Evolutionary conservation across 1,140 invertebrate species (phyloP).

Genomic region (Zelostemma sp.): DNA sequence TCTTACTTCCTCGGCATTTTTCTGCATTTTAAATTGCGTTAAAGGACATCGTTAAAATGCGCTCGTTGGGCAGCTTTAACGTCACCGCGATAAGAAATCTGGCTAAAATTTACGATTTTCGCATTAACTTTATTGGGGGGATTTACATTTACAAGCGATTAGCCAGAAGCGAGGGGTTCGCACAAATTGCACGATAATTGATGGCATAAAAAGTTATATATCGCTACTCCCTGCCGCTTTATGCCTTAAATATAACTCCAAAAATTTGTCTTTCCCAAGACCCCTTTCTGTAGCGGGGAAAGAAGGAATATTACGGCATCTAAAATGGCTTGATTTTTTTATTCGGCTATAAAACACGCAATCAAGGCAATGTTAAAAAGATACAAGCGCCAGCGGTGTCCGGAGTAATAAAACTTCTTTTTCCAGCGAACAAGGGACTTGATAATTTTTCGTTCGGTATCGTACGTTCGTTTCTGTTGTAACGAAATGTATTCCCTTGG

Average conservation of each 20-base stretch:
- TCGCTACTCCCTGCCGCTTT: too few species aligned
- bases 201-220: not conserved
- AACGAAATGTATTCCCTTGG: conserved; percentile 41
- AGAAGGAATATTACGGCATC: not conserved
- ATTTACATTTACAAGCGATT: conserved; percentile 15
- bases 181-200: not conserved
- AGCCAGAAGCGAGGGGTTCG: not conserved
- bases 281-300: too few species aligned
- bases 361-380: too few species aligned
- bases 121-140: conserved; percentile 13
- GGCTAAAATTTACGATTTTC: conserved; percentile 12
- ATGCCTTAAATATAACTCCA: too few species aligned
- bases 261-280: not conserved
- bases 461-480: conserved; percentile 16
- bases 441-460: conserved; percentile 2
- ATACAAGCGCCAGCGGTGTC: too few species aligned
- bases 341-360: too few species aligned
- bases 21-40: conserved; percentile 11
- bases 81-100: conserved; percentile 4
- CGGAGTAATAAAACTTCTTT: too few species aligned
- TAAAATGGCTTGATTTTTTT: too few species aligned
- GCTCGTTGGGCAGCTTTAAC: conserved; percentile 6
- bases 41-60: conserved; percentile 12
- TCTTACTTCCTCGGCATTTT: conserved; percentile 15
- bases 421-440: too few species aligned